Evolutionary conservation across 2,797 vertebrate genomes (phyloP).

Genomic region (Anniella stebbinsi): DNA sequence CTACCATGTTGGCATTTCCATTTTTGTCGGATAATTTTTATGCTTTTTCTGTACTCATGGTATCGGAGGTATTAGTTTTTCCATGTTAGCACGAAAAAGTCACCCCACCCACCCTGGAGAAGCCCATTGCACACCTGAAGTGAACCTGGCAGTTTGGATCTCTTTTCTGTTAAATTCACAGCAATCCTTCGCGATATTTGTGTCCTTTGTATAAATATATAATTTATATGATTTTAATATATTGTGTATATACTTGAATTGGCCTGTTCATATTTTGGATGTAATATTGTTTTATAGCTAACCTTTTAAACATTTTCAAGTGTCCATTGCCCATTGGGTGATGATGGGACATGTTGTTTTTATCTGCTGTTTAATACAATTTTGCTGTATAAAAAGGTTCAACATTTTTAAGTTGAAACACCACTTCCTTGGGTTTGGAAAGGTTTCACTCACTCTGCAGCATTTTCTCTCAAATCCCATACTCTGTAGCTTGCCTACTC

Average conservation of each 20-base stretch:
- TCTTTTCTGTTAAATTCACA: conserved; percentile 62
- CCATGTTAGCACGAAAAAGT: conserved; percentile 43
- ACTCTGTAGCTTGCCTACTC: conserved; percentile 42
- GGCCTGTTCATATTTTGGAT: conserved; percentile 77
- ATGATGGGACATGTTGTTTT: conserved; percentile 57
- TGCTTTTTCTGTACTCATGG: conserved; percentile 42
- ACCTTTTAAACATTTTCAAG: conserved; percentile 73
- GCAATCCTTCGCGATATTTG: conserved; percentile 82
- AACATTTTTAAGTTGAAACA: conserved; percentile 67
- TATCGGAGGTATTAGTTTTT: conserved; percentile 60
- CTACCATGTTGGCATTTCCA: conserved; percentile 56
- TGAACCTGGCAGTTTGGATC: conserved; percentile 51
- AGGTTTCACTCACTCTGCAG: conserved; percentile 36
- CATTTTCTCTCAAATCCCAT: conserved; percentile 40
- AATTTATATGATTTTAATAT: conserved; percentile 93
- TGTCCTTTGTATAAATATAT: conserved; percentile 86
- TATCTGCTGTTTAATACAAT: conserved; percentile 74
- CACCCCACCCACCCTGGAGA: conserved; percentile 29
- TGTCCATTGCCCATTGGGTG: conserved; percentile 62
- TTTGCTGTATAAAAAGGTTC: conserved; percentile 64
- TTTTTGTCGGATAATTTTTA: conserved; percentile 52
- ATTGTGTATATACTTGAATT: conserved; percentile 82
- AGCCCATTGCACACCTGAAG: conserved; percentile 42
- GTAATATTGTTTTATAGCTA: conserved; percentile 76
- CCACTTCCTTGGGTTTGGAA: conserved; percentile 29